Conservation (phyloP, 2,113 vertebrate species). For the Hippoglossus stenolepis region DNA sequence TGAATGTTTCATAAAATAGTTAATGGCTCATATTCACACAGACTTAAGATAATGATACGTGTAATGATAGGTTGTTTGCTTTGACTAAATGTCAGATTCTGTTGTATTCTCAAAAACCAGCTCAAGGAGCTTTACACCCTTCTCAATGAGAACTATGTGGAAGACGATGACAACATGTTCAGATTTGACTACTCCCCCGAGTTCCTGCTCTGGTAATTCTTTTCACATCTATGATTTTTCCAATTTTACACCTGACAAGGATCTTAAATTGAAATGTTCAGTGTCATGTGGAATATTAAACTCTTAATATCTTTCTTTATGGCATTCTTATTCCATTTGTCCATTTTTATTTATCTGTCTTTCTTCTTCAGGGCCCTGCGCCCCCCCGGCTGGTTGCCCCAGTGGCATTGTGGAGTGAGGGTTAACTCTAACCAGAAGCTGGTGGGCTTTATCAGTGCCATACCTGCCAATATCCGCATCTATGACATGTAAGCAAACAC, state of each 20-base stretch:
- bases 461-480: slow-evolving; percentile 94
- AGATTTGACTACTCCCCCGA: slow-evolving; percentile 98
- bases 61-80: background rate
- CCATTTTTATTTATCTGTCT: accelerated
- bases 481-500: slow-evolving; percentile 90
- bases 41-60: background rate
- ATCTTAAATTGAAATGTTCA: background rate
- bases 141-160: slow-evolving; percentile 98
- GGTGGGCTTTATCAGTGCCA: slow-evolving; percentile 98
- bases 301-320: background rate
- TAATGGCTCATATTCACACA: background rate
- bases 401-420: slow-evolving; percentile 98
- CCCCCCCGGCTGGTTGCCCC: slow-evolving; percentile 96
- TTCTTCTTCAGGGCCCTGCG: slow-evolving; percentile 89
- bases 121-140: slow-evolving; percentile 98
- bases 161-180: slow-evolving; percentile 99
- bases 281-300: background rate
- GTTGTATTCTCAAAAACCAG: slow-evolving; percentile 68
- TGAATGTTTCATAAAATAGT: background rate
- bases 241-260: background rate
- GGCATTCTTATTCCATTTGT: background rate
- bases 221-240: background rate
- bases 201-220: slow-evolving; percentile 94
- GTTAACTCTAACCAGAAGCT: slow-evolving; percentile 97
- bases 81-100: background rate